A percentile compares a stretch with the other conserved stretches of the same genome.
Evolutionary conservation across 37 sponge, comb jelly and placozoan species (phyloP).

Genomic region (Chondrosia reniformis): DNA sequence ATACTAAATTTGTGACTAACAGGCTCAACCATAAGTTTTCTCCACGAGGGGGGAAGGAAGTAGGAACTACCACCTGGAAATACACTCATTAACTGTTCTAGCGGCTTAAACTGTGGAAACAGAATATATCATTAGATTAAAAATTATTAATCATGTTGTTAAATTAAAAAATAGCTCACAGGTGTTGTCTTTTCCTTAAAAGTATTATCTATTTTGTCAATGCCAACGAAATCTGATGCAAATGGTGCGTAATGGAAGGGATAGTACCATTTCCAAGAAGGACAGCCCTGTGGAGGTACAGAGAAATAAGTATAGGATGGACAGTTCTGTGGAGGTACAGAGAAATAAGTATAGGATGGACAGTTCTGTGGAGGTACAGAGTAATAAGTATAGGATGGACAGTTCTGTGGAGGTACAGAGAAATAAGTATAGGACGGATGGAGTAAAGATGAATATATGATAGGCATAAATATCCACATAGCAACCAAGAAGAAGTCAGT

Average conservation of each 20-base stretch:
- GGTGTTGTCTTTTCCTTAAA: constrained; percentile 72
- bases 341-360: constrained; percentile 56
- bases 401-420: constrained; percentile 65
- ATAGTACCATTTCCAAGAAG: constrained; percentile 99
- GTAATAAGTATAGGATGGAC: constrained; percentile 68
- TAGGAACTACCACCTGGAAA: constrained; percentile 94
- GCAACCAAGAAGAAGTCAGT: not conserved
- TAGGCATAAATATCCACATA: not conserved
- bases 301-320: constrained; percentile 57
- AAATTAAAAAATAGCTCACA: not conserved
- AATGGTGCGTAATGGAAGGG: constrained; percentile 99
- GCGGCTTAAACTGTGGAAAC: constrained; percentile 67
- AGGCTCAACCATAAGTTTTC: constrained; percentile 74
- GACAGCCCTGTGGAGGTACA: constrained; percentile 80
- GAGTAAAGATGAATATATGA: not conserved
- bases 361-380: constrained; percentile 74
- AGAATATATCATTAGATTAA: too few relatives aligned
- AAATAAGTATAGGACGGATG: not conserved
- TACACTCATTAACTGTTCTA: constrained; percentile 99
- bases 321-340: constrained; percentile 75
- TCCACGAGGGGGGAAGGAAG: constrained; percentile 91
- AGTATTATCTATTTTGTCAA: constrained; percentile 52
- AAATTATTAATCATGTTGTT: too few relatives aligned
- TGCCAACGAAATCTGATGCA: constrained; percentile 95
- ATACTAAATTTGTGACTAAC: constrained; percentile 15